Conservation (phyloP, 2,797 vertebrate genomes). For the Xerus rutilus region DNA sequence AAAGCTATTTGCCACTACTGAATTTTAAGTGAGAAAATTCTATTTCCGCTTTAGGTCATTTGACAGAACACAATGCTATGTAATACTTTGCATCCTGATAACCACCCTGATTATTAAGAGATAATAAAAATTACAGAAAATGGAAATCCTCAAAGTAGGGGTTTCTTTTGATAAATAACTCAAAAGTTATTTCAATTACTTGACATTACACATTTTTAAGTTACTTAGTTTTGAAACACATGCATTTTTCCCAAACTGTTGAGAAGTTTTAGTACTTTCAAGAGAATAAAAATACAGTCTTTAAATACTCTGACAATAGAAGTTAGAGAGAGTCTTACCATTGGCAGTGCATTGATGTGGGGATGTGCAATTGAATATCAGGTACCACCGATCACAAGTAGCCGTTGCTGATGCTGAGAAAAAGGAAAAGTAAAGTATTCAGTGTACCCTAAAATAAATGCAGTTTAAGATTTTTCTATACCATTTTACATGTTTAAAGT, state of each 20-base stretch:
- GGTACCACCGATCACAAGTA: conserved; percentile 84
- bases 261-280: neutral
- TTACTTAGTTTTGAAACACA: neutral
- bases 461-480: conserved; percentile 37
- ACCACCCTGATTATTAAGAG: neutral
- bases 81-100: neutral
- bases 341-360: conserved; percentile 91
- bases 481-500: neutral
- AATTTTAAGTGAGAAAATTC: conserved; percentile 1
- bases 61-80: conserved; percentile 23
- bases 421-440: conserved; percentile 77
- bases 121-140: conserved; percentile 11
- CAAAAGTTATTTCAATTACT: neutral
- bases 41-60: neutral
- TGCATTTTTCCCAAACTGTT: conserved; percentile 18
- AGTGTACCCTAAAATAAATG: conserved; percentile 68
- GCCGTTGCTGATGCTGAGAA: conserved; percentile 84
- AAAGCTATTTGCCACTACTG: neutral
- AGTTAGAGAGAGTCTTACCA: conserved; percentile 83
- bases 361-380: conserved; percentile 83
- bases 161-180: neutral
- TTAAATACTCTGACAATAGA: neutral
- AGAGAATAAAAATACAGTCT: conserved; percentile 19
- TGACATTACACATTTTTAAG: neutral
- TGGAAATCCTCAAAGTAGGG: neutral